Base-by-base conservation (phyloP, 2,797 vertebrate species). In the Thunnus albacares region DNA sequence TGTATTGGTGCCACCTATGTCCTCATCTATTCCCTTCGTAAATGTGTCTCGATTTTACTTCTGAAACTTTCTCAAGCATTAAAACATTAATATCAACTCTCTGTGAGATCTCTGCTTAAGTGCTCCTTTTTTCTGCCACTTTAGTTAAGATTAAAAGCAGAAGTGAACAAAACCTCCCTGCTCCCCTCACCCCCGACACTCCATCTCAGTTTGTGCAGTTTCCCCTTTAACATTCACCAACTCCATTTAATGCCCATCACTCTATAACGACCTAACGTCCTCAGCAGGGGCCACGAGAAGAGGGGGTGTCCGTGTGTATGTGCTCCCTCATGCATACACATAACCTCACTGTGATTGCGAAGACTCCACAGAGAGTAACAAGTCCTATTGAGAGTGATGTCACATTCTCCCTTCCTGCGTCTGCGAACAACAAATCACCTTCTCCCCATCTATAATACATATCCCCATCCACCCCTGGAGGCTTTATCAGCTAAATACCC, bases 131-230 rank as follows among this genome's bases (percentile, higher is more conserved):
- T 84, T 20, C 83, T 75, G 72, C 87, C 88, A 87, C 87, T 91
- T 93, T 89, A 87, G 72, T 65, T 24, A 59, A 87, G 87, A 93
- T 90, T 92, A 90, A 93, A 91, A 85, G 83, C 75, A 77, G 45
- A 80, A 89, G 77, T 76, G 79, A 78, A 78, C 38, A 66, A 60
- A 83, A 55, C 41, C 64, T 76, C 80, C 35, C 63, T 20, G 55
- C 67, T 71, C 71, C 64, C 68, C 62, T 49, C 65, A 58, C 55
- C 72, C 49, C 20, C n/a, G 49, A 75, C 69, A 26, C 79, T 81
- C 71, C 51, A 33, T 86, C 80, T 81, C 67, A 62, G 77, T 84
- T 87, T 86, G 80, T 60, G 65, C 61, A n/a, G 1, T 75, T 81
- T 78, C 77, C 75, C 65, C 69, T 83, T 80, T 75, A 70, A 78